Evolutionary conservation across 2,888 invertebrate species (phyloP).

Genomic region (Selenia dentaria): DNA sequence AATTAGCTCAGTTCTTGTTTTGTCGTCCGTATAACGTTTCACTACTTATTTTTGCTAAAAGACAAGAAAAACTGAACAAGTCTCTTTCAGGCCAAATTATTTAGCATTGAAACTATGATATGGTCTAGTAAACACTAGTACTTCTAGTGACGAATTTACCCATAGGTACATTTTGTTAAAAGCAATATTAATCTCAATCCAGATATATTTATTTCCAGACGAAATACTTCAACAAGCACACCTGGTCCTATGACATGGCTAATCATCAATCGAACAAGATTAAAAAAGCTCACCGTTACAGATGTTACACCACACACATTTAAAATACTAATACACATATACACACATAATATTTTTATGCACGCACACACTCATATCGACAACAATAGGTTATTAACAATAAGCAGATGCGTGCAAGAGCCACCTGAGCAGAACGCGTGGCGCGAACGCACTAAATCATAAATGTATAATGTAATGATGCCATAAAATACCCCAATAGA

Average conservation of each 20-base stretch:
- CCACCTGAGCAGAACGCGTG: slow-evolving; percentile 71
- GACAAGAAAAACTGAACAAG: too few relatives aligned
- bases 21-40: too few relatives aligned
- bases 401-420: slow-evolving; percentile 66
- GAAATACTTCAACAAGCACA: neutral
- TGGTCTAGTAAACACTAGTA: too few relatives aligned
- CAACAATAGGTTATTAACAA: slow-evolving; percentile 75
- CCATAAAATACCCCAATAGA: slow-evolving; percentile 44
- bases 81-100: too few relatives aligned
- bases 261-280: slow-evolving; percentile 30
- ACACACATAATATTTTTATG: neutral
- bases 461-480: slow-evolving; percentile 52
- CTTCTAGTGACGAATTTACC: too few relatives aligned
- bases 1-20: too few relatives aligned
- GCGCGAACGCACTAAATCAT: slow-evolving; percentile 57
- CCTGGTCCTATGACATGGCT: slow-evolving; percentile 6
- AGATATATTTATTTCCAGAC: too few relatives aligned
- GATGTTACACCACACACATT: slow-evolving; percentile 23
- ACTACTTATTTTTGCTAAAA: too few relatives aligned
- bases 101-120: too few relatives aligned
- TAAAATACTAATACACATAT: neutral
- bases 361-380: slow-evolving; percentile 20
- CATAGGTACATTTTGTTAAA: too few relatives aligned
- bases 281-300: slow-evolving; percentile 34
- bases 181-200: too few relatives aligned